These are phyloP conservation scores for Chaetodon auriga DNA, from an alignment of 2,113 vertebrate genomes.

Conservation along the genomic window DNA sequence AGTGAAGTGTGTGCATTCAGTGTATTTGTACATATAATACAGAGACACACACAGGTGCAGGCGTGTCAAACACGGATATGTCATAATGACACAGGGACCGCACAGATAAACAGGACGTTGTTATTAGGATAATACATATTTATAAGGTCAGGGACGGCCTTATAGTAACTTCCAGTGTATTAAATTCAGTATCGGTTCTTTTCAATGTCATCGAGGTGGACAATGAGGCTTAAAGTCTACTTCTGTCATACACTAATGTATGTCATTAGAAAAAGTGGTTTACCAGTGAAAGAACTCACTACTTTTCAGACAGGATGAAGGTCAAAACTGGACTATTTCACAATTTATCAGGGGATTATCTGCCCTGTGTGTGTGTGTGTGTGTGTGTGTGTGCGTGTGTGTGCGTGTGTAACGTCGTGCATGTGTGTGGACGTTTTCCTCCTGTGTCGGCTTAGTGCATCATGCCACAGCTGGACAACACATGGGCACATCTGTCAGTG, in stretches of 20 bases:
- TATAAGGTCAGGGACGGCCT: background rate
- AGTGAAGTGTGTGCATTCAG: background rate
- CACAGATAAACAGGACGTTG: background rate
- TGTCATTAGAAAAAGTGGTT: conserved; percentile 4
- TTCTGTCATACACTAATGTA: no score
- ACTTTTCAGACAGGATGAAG: conserved; percentile 52
- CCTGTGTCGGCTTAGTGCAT: conserved; percentile 53
- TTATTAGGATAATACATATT: background rate
- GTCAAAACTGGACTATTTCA: conserved; percentile 55
- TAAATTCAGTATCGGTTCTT: background rate
- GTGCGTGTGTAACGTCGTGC: background rate
- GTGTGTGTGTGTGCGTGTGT: background rate
- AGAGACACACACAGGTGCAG: background rate
- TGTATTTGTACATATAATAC: background rate
- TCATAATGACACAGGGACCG: background rate
- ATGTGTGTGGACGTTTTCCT: conserved; percentile 29
- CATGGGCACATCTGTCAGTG: conserved; percentile 78
- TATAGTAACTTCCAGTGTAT: background rate
- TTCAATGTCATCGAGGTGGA: background rate
- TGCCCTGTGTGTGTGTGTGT: background rate
- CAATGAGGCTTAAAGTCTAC: no score
- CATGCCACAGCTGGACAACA: conserved; percentile 76
- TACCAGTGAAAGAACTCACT: background rate
- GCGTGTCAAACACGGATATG: no score
- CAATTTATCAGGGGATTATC: conserved; percentile 66